Conservation (phyloP, 2,113 vertebrate species). For the Psephotus haematonotus region DNA sequence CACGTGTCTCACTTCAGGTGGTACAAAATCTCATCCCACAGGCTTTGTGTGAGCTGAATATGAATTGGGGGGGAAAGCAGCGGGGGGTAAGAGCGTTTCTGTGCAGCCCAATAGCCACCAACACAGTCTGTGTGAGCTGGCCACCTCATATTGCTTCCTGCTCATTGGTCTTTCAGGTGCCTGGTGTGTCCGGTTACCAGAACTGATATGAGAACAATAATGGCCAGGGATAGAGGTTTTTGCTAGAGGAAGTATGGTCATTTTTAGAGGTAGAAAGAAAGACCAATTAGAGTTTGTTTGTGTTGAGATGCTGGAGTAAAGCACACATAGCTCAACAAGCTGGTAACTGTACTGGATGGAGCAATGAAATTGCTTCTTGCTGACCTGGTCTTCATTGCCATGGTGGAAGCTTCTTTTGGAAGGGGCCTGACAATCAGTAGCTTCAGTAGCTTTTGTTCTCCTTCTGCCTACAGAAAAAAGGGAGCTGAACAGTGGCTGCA, state of each 20-base stretch:
- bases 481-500: neutral
- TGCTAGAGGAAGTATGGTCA: neutral
- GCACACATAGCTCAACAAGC: neutral
- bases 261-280: neutral
- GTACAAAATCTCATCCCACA: fast-evolving
- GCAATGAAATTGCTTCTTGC: neutral
- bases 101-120: neutral
- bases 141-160: neutral
- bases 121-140: neutral
- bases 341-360: neutral
- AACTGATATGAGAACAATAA: fast-evolving
- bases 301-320: neutral
- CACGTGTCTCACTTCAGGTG: fast-evolving
- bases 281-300: neutral
- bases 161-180: fast-evolving
- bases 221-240: neutral
- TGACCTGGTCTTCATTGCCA: neutral
- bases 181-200: neutral
- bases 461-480: neutral
- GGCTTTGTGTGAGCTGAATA: neutral
- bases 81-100: fast-evolving
- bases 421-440: fast-evolving
- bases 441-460: neutral
- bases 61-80: neutral
- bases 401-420: neutral